Base-by-base conservation (phyloP, 2,113 vertebrate genomes). In the Abramis brama region DNA sequence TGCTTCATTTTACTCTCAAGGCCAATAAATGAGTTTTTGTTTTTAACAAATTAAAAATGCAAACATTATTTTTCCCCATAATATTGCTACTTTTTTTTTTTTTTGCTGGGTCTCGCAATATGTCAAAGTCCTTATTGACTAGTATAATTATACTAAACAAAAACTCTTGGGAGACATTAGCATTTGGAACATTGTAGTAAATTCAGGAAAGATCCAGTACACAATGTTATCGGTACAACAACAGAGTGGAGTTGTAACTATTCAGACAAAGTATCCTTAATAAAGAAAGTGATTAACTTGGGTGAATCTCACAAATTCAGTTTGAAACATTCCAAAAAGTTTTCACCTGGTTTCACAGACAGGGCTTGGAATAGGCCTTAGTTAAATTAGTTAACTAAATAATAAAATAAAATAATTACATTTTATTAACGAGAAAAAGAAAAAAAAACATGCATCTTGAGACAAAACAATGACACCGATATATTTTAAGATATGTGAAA, bases 11-110 rank as follows among this genome's bases (percentile, higher is more conserved):
- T 92, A 93, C 82, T 77, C 60, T 80, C 87, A 95, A 92, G 89
- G 88, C 86, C 92, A 97, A 96, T 97, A 96, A 96, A 97, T 91
- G 89, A 77, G 52, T 90, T 76, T 60, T 91, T 95, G 92, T 97
- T 97, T 96, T 92, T 97, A 95, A 94, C 90, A 92, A 86, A 84
- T 43, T 15, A 23, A 60, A 73, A 57, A 17, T 23, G 19, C 6
- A 17, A 10, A 27, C 17, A 17, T 60, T 60, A 13, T 60, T 60
- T 79, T 75, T 4, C 39, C n/a, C 39, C 19, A 85, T 8, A 30
- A 7, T 77, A 10, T 23, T 76, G 23, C 23, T 5, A 21, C 39
- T 27, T 43, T 43, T 45, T 1, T 5, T 43, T 39, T 74, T 57
- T 30, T 43, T 33, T 15, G 8, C 33, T 33, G 76, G 25, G 39